A percentile compares a stretch with the other conserved stretches of the same genome.
These are phyloP conservation scores for Egretta garzetta DNA, from an alignment of 2,113 vertebrate species.

Conservation along the genomic window DNA sequence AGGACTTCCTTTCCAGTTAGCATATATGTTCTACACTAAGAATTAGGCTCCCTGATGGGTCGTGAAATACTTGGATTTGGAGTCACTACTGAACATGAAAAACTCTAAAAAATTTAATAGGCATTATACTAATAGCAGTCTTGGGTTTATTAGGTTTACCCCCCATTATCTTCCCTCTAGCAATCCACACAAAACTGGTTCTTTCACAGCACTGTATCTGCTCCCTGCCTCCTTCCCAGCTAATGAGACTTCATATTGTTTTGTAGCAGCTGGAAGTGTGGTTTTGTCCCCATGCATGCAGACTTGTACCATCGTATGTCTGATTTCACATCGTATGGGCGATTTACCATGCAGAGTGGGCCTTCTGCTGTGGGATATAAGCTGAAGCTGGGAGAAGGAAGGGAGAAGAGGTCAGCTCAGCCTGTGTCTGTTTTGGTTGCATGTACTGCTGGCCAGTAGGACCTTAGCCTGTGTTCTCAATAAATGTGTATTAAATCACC, in stretches of 20 bases:
- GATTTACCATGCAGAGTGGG: background rate
- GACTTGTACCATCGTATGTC: background rate
- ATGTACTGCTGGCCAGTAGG: background rate
- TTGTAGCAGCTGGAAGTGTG: background rate
- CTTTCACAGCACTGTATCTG: background rate
- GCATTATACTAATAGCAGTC: background rate
- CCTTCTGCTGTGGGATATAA: background rate
- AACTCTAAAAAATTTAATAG: background rate
- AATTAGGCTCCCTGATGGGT: background rate
- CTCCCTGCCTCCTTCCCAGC: background rate
- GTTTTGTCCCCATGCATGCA: too few relatives aligned
- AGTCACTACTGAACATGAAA: background rate
- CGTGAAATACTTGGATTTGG: background rate
- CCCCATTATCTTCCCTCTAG: background rate
- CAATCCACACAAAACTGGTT: background rate
- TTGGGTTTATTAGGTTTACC: slow-evolving; percentile 8
- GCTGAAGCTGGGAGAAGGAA: background rate
- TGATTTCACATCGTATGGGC: background rate
- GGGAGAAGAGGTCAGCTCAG: background rate
- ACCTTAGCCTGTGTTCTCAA: background rate
- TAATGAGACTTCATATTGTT: background rate
- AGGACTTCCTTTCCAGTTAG: background rate
- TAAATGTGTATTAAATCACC: background rate
- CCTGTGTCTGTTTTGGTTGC: background rate
- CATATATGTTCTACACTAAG: background rate